phyloP scores from a whole-genome alignment of 1,140 invertebrate genomes.

The Brevipalpus yothersi region DNA sequence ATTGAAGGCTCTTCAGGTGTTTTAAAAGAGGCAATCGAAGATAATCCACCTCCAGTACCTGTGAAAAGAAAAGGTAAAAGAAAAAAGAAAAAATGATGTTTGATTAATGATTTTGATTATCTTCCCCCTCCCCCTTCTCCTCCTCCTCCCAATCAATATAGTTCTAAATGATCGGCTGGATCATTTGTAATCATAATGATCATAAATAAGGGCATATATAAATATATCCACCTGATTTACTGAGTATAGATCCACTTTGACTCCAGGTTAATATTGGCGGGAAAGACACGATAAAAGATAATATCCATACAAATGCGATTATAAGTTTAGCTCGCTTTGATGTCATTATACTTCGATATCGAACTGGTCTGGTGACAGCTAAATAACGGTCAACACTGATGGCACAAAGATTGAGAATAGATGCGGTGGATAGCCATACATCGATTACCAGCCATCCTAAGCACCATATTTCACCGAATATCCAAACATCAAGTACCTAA shows the following conservation, averaged over 20 bases:
- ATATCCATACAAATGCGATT: slow-evolving; percentile 70
- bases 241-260: not conserved
- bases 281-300: slow-evolving; percentile 88
- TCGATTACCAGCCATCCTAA: slow-evolving; percentile 71
- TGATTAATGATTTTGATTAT: not conserved
- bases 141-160: too few relatives aligned
- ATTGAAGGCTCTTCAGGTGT: too few relatives aligned
- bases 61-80: too few relatives aligned
- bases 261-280: slow-evolving; percentile 79
- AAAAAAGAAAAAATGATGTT: not conserved
- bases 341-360: slow-evolving; percentile 76
- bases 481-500: slow-evolving; percentile 46
- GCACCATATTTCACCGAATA: slow-evolving; percentile 74
- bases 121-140: not conserved
- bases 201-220: too few relatives aligned
- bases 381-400: slow-evolving; percentile 82
- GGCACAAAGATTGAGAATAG: slow-evolving; percentile 56
- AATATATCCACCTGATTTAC: too few relatives aligned
- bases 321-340: slow-evolving; percentile 56
- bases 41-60: too few relatives aligned
- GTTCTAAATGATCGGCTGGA: too few relatives aligned
- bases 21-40: too few relatives aligned
- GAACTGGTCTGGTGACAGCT: slow-evolving; percentile 73
- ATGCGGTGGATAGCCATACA: slow-evolving; percentile 89
- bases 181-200: too few relatives aligned